Conservation (phyloP, 2,113 vertebrate genomes). For the Limanda limanda region DNA sequence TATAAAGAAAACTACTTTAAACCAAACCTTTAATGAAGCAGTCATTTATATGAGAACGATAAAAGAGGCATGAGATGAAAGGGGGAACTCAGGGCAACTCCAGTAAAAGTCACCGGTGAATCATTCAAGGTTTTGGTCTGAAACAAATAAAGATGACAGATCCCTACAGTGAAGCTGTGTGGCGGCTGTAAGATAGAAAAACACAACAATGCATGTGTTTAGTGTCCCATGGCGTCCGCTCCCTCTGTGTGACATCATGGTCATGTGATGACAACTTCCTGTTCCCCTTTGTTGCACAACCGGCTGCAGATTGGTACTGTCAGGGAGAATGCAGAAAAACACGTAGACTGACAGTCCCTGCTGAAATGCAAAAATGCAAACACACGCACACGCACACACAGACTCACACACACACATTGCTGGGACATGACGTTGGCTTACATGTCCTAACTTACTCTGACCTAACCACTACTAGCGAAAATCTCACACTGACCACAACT, state of each 20-base stretch:
- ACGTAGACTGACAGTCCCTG: too few relatives aligned
- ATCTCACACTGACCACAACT: background rate
- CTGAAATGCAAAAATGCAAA: too few relatives aligned
- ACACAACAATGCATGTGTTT: background rate
- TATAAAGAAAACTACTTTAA: background rate
- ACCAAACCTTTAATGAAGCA: background rate
- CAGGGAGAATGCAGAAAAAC: background rate
- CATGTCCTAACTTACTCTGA: too few relatives aligned
- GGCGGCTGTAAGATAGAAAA: background rate
- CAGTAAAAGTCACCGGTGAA: background rate
- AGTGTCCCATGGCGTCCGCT: background rate
- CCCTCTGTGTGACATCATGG: background rate
- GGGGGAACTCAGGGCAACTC: background rate
- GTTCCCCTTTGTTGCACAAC: constrained; percentile 2
- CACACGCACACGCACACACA: too few relatives aligned
- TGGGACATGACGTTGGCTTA: too few relatives aligned
- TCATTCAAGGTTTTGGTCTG: background rate
- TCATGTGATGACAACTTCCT: constrained; percentile 18
- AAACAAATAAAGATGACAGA: background rate
- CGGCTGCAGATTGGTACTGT: background rate
- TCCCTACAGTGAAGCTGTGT: background rate
- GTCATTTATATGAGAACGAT: constrained; percentile 5
- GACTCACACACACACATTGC: too few relatives aligned
- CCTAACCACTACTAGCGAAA: background rate
- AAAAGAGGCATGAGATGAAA: constrained; percentile 30